phyloP scores from a whole-genome alignment of 2,888 invertebrate genomes.

The Eremobia ochroleuca region DNA sequence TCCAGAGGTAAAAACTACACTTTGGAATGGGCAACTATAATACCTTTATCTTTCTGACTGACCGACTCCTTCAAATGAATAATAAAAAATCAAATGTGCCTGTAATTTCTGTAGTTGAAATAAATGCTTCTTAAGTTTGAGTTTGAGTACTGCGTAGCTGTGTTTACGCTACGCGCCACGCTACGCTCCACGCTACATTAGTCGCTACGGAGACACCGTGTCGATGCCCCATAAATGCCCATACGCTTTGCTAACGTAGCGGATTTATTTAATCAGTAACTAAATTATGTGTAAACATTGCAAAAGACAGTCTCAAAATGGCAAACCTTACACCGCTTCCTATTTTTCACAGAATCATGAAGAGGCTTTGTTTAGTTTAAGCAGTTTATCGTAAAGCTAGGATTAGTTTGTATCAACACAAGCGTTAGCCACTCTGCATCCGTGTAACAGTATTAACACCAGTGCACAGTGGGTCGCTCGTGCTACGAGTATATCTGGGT shows the following conservation, averaged over 20 bases:
- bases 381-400: slow-evolving; percentile 24
- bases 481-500: slow-evolving; percentile 81
- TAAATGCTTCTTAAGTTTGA: background rate
- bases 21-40: background rate
- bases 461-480: slow-evolving; percentile 80
- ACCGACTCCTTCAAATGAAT: no score
- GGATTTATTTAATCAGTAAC: background rate
- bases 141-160: background rate
- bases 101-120: background rate
- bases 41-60: background rate
- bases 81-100: no score
- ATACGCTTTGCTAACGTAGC: background rate
- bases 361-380: background rate
- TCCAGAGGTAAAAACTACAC: background rate
- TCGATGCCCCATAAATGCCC: background rate
- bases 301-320: background rate
- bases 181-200: background rate
- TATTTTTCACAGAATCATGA: background rate
- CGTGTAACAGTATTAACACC: slow-evolving; percentile 76
- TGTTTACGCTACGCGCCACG: background rate
- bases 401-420: slow-evolving; percentile 46
- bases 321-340: background rate
- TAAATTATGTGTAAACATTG: background rate
- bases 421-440: slow-evolving; percentile 67
- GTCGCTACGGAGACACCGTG: background rate